phyloP scores from a whole-genome alignment of 92 coral and sea anemone genomes.

The Zoanthus gigantus region DNA sequence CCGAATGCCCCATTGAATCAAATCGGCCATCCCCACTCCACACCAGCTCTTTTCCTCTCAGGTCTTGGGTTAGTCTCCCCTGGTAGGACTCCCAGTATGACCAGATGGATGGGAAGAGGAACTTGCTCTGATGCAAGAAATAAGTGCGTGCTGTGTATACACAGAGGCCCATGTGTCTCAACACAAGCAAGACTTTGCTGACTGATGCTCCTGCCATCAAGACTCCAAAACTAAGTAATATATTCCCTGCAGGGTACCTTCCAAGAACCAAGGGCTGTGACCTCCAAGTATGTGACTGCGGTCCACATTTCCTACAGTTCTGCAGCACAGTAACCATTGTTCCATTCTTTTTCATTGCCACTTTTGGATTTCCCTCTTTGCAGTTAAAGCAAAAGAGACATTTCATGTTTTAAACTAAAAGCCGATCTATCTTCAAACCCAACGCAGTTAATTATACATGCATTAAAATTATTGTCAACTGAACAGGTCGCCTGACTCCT shows the following conservation, averaged over 20 bases:
- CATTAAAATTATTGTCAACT: neutral
- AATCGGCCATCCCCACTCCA: neutral
- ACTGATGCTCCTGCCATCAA: slow-evolving; percentile 19
- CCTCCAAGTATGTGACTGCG: neutral
- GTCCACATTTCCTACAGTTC: slow-evolving; percentile 41
- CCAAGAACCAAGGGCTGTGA: slow-evolving; percentile 4
- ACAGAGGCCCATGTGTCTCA: slow-evolving; percentile 6
- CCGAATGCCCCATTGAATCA: neutral
- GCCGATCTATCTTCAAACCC: slow-evolving; percentile 4
- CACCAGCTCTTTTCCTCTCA: neutral
- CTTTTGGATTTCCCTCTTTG: slow-evolving; percentile 2
- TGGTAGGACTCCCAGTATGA: slow-evolving; percentile 31
- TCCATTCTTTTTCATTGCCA: slow-evolving; percentile 30
- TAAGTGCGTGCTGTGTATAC: slow-evolving; percentile 6
- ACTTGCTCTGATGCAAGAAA: slow-evolving; percentile 27
- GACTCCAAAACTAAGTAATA: slow-evolving; percentile 18
- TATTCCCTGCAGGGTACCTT: slow-evolving; percentile 25
- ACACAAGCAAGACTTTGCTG: neutral
- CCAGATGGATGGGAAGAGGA: slow-evolving; percentile 25
- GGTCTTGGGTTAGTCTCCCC: neutral
- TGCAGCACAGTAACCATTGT: slow-evolving; percentile 58
- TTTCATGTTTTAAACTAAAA: neutral
- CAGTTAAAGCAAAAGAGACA: neutral
- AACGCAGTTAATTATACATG: neutral
- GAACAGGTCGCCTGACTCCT: neutral